A percentile compares a stretch with the other conserved stretches of the same genome.
Evolutionary conservation across 1,140 invertebrate genomes (phyloP).

Genomic region (Propsilocerus akamusi): DNA sequence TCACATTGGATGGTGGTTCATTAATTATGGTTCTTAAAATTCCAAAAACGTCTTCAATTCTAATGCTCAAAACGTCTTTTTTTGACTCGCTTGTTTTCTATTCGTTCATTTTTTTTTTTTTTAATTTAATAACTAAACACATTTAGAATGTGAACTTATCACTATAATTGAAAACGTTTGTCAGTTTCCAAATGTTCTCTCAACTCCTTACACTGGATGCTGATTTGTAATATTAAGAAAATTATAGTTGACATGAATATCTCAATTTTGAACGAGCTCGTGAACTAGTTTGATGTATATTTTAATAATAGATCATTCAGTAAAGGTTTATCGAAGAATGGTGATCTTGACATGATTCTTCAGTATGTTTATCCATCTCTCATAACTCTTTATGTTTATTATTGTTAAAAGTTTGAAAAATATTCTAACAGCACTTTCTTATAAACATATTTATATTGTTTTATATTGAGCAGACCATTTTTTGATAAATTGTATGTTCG

Average conservation of each 20-base stretch:
- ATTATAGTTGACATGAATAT: too few relatives aligned
- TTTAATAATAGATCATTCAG: constrained; percentile 3
- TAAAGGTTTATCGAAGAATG: neutral
- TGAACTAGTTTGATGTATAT: too few relatives aligned
- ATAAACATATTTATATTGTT: neutral
- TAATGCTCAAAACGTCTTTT: neutral
- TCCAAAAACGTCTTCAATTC: neutral
- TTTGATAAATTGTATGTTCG: neutral
- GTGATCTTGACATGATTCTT: constrained; percentile 1
- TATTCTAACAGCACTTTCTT: neutral
- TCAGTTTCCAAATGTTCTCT: too few relatives aligned
- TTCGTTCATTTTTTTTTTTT: neutral
- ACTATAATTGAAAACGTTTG: too few relatives aligned
- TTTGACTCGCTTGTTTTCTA: neutral
- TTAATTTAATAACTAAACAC: neutral
- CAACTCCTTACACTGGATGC: too few relatives aligned
- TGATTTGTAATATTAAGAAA: too few relatives aligned
- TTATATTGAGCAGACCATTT: neutral
- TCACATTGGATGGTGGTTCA: neutral
- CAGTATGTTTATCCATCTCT: too few relatives aligned
- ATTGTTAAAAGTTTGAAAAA: too few relatives aligned
- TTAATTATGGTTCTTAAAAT: constrained; percentile 2
- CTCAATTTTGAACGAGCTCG: too few relatives aligned
- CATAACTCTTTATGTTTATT: too few relatives aligned
- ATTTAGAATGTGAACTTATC: neutral